Base-by-base conservation (phyloP, 2,113 vertebrate species). In the Heterotilapia buettikoferi region DNA sequence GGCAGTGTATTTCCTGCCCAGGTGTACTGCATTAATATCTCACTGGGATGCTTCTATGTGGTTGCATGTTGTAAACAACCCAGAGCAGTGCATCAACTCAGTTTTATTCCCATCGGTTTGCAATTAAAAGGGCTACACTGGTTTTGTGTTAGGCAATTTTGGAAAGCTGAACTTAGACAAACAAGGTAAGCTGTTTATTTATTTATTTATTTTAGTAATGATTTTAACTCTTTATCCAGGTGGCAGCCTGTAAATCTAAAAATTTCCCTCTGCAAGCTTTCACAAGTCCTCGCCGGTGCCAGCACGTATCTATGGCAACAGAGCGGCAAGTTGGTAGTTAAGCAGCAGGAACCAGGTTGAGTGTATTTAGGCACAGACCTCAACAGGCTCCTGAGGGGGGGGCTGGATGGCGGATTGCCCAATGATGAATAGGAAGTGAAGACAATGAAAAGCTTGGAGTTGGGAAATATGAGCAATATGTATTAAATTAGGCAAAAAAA, bases 271-370 rank as follows among this genome's bases (percentile, higher is more conserved):
- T 61, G 43, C 89, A 54, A 84, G 33, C 88, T 85, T 88, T 86
- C 83, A 40, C 36, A 53, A 88, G 78, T 81, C 88, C 80, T 86
- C 79, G 80, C 66, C 71, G 61, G 88, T 90, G 89, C 92, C 90
- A 86, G 71, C 40, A 5, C 18, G 93, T 95, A 89, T 87, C 94
- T 90, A 95, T 92, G 93, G 94, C 92, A 94, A 95, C 95, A 84
- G 87, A 85, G 91, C 80, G 12, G 89, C 66, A 80, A 87, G 88
- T 82, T 92, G 59, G 84, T 91, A 80, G 68, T 78, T 68, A 80
- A 89, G 91, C 92, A 85, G 93, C 89, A 14, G 89, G 84, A 92
- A 90, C 61, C 93, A 84, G 94, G 92, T 91, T 76, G 92, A 92
- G 86, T 86, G 90, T 89, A 45, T 89, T 90, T 90, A 53, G 11